These are phyloP conservation scores for Drosophila gaucha DNA, from an alignment of 2,888 invertebrate genomes.

Conservation along the genomic window DNA sequence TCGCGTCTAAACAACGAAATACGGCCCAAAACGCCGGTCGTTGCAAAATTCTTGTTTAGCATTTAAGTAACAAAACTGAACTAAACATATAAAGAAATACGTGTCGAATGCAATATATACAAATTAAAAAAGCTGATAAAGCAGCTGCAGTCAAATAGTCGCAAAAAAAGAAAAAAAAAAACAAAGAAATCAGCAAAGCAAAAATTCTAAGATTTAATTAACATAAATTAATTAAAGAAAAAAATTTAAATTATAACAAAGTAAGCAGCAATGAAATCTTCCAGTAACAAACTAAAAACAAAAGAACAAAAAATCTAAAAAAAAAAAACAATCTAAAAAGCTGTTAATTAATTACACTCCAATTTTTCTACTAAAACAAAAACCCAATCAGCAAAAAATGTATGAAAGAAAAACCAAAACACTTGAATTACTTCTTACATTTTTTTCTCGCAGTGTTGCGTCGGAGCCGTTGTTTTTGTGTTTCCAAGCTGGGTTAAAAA, in stretches of 20 bases:
- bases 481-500: constrained; percentile 17
- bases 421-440: neutral
- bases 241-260: constrained; percentile 61
- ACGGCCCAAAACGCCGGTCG: constrained; percentile 35
- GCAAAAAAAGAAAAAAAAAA: constrained; percentile 61
- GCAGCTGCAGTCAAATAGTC: constrained; percentile 58
- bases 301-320: constrained; percentile 38
- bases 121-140: constrained; percentile 6
- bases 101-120: constrained; percentile 49
- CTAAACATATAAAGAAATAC: constrained; percentile 24
- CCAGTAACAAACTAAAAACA: constrained; percentile 54
- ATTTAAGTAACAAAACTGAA: constrained; percentile 59
- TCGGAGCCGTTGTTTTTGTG: constrained; percentile 25
- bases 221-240: constrained; percentile 52
- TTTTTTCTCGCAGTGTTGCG: constrained; percentile 18
- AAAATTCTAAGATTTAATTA: constrained; percentile 47
- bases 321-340: constrained; percentile 30
- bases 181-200: constrained; percentile 73
- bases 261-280: constrained; percentile 73
- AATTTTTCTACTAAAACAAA: constrained; percentile 58
- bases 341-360: constrained; percentile 70
- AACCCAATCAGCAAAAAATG: constrained; percentile 16
- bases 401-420: constrained; percentile 15
- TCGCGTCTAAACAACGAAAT: constrained; percentile 67
- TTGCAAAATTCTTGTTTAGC: constrained; percentile 77